Evolutionary conservation across 2,797 vertebrate genomes (phyloP).

Genomic region (Micropoecilia bifurca): DNA sequence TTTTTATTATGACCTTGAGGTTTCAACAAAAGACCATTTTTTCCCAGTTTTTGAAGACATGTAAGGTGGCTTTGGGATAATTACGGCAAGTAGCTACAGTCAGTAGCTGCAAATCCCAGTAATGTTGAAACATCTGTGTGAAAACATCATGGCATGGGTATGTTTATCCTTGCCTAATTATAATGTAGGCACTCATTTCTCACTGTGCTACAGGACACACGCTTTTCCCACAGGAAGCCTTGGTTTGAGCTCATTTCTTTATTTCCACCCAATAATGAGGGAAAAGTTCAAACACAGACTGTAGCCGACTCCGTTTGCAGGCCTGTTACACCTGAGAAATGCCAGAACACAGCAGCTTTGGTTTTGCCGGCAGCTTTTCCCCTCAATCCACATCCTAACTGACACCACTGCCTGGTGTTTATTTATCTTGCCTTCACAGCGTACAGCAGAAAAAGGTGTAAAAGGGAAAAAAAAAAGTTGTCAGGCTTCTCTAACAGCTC

Average conservation of each 20-base stretch:
- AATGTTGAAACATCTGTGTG: constrained; percentile 4
- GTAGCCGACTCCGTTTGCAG: constrained; percentile 11
- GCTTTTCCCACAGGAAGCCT: not conserved
- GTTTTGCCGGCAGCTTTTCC: constrained; percentile 16
- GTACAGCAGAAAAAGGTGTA: not conserved
- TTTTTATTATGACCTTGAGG: not conserved
- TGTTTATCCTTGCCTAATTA: constrained; percentile 2
- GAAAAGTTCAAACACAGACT: constrained; percentile 14
- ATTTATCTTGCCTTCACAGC: constrained; percentile 9
- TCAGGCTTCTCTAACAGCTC: constrained; percentile 24
- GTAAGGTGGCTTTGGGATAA: not conserved
- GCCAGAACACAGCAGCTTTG: constrained; percentile 2
- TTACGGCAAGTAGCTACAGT: too few relatives aligned
- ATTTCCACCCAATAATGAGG: constrained; percentile 5
- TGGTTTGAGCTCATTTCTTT: not conserved
- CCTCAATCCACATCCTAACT: constrained; percentile 15
- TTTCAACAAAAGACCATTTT: not conserved
- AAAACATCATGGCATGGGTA: not conserved
- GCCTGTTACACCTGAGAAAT: constrained; percentile 2
- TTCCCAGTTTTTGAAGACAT: not conserved
- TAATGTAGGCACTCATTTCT: not conserved
- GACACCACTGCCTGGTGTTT: constrained; percentile 27
- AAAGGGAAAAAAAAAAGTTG: constrained; percentile 20
- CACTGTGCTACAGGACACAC: not conserved
- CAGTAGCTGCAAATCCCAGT: constrained; percentile 1